Base-by-base conservation (phyloP, 2,888 invertebrate species). In the Melipona bicolor region DNA sequence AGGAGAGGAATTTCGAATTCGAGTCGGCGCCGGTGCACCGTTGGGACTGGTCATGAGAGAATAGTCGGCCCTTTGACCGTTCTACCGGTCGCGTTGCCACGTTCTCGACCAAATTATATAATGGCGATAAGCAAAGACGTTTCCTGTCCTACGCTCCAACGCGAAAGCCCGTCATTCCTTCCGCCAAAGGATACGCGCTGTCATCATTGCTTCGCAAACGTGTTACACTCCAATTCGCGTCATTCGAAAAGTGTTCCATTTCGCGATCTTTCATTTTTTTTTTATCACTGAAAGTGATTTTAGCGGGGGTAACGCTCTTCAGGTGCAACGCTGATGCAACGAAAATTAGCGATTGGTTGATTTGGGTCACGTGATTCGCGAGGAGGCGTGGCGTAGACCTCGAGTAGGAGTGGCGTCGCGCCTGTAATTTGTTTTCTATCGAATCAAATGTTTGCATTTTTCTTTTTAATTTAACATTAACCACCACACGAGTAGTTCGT, bases 51-150 rank as follows among this genome's bases (percentile, higher is more conserved):
- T 13, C 32, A 21, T 36, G 54, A 24, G 43, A 72, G 52, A 27
- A 27, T 54, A 36, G 69, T 65, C 36, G 27, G 52, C n/a, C 75
- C 84, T 83, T 83, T 84, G 84, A 76, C 79, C 83, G 56, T 65
- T 64, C 43, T 64, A 19, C 21, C 21, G 17, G 36, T 32, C n/a
- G 54, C 67, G 62, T 79, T 83, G 27, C 64, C 59, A 24, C 62
- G 32, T 72, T 52, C 64, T 71, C 56, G 19, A 36, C 13, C 54
- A 79, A 84, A 83, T 80, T 84, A 69, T 69, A 43, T 65, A 80
- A 84, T 69, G 73, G 64, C 17, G 78, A 81, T 84, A 81, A 84
- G 81, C 75, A 72, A 72, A 75, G 84, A 80, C 76, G 43, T 70
- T 64, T 75, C 71, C 68, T n/a, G 59, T 52, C 21, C 59, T 27